Evolutionary conservation across 1,140 invertebrate species (phyloP).

Genomic region (Centruroides sculpturatus): DNA sequence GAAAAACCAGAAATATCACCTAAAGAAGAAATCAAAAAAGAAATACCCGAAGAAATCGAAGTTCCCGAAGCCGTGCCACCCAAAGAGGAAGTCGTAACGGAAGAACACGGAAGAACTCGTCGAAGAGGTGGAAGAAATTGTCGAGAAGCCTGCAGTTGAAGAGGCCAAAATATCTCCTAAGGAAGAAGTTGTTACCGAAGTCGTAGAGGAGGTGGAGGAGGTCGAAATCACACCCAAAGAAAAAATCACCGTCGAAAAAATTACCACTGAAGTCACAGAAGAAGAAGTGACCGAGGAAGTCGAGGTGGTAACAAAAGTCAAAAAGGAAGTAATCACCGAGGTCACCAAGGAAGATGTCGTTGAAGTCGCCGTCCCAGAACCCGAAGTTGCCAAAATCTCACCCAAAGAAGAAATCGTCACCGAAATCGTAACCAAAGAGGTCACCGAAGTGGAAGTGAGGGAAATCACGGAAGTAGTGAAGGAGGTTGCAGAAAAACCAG

Average conservation of each 20-base stretch:
- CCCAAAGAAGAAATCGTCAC: not conserved
- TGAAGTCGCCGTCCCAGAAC: not conserved
- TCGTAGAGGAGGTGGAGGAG: not conserved
- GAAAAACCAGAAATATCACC: conserved; percentile 20
- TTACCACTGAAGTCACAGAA: not conserved
- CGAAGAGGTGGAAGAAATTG: conserved; percentile 9
- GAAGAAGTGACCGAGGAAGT: not conserved
- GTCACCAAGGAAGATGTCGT: conserved; percentile 11
- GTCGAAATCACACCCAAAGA: not conserved
- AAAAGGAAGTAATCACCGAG: not conserved
- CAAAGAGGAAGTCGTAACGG: not conserved
- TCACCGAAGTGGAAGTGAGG: not conserved
- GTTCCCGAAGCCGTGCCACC: too few species aligned
- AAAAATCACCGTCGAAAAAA: not conserved
- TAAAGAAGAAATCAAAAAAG: not conserved
- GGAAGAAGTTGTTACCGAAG: conserved; percentile 1
- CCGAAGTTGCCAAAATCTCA: too few species aligned
- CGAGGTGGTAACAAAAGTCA: not conserved
- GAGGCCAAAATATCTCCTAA: not conserved
- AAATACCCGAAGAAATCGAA: conserved; percentile 5
- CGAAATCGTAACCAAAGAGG: not conserved
- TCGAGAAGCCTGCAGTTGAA: not conserved
- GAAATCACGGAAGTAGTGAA: conserved; percentile 3
- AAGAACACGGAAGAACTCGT: not conserved
- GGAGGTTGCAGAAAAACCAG: conserved; percentile 8